These are phyloP conservation scores for Clostera curtula DNA, from an alignment of 2,888 invertebrate genomes.

Conservation along the genomic window DNA sequence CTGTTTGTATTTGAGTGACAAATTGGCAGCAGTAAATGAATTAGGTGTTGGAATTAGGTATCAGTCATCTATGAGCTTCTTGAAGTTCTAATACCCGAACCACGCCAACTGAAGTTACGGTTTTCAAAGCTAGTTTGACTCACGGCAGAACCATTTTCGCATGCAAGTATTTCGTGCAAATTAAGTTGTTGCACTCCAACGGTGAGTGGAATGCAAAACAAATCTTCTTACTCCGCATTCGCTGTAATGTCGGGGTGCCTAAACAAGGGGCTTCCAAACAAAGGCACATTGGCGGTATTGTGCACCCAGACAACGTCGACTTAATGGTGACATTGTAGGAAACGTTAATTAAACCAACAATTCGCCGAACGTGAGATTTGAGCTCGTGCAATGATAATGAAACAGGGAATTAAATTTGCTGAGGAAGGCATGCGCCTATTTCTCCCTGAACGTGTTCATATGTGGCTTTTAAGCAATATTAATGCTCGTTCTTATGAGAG, in stretches of 20 bases:
- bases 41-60: no score
- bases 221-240: conserved; percentile 19
- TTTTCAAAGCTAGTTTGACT: no score
- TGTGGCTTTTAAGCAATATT: no score
- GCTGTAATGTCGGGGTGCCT: conserved; percentile 22
- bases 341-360: conserved; percentile 65
- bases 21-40: no score
- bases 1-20: no score
- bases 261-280: conserved; percentile 42
- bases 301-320: conserved; percentile 45
- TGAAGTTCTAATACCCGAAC: no score
- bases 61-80: no score
- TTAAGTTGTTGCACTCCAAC: conserved; percentile 12
- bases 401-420: conserved; percentile 24
- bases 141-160: no score
- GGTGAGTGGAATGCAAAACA: conserved; percentile 17
- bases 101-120: no score
- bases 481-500: no score
- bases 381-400: conserved; percentile 27
- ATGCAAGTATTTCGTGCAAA: not conserved
- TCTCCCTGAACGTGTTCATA: no score
- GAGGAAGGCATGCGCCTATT: conserved; percentile 2
- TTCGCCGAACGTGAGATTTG: conserved; percentile 44
- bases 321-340: conserved; percentile 66
- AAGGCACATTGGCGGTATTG: conserved; percentile 46